phyloP scores from a whole-genome alignment of 2,113 vertebrate genomes.

The Eubucco bourcierii region DNA sequence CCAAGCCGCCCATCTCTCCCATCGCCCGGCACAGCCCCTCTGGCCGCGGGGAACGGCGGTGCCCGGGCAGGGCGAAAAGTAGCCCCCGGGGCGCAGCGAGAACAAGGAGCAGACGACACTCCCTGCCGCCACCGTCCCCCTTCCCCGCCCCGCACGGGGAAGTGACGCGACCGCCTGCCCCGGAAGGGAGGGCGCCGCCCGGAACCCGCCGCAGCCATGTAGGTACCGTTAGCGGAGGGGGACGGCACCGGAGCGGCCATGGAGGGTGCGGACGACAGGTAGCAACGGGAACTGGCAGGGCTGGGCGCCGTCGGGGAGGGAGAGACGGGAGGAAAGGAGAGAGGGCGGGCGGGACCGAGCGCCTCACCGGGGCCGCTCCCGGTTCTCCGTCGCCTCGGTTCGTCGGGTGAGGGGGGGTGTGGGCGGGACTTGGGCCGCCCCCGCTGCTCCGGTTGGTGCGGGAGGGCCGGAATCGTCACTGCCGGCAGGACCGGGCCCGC shows the following conservation, averaged over 20 bases:
- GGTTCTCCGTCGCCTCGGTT: background rate
- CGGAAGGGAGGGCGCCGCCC: background rate
- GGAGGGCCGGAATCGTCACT: background rate
- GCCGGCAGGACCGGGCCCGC: background rate
- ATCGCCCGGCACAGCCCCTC: background rate
- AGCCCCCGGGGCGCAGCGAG: background rate
- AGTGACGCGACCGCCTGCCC: background rate
- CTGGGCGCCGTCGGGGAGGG: background rate
- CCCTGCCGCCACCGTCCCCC: too few relatives aligned
- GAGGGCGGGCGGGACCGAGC: background rate
- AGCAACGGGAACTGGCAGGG: background rate
- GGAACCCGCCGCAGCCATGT: background rate
- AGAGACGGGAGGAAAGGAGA: background rate
- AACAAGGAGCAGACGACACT: too few relatives aligned
- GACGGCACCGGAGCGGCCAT: background rate
- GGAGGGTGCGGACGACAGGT: slow-evolving; percentile 2
- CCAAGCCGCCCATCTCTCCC: background rate
- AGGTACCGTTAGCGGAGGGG: background rate
- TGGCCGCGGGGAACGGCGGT: background rate
- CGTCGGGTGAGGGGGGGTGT: too few relatives aligned
- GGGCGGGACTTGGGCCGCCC: background rate
- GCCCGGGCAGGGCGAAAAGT: background rate
- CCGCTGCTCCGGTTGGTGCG: background rate
- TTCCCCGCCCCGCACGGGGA: background rate
- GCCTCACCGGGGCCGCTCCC: background rate